Base-by-base conservation (phyloP, 2,888 invertebrate genomes). In the Sepiola atlantica region DNA sequence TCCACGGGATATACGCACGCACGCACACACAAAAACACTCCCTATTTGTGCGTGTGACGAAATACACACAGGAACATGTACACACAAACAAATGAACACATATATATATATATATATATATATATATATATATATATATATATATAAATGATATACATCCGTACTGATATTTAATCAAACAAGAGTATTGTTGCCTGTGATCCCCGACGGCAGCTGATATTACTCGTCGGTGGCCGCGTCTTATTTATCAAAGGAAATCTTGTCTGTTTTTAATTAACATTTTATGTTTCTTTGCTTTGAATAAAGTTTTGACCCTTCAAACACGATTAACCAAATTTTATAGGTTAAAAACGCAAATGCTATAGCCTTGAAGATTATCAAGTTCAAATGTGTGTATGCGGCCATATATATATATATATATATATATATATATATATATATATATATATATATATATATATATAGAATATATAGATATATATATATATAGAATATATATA, bases 191-290 rank as follows among this genome's bases (percentile, higher is more conserved):
- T 61, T 28, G 61, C 61, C 21, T 77, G 8, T 77, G 77, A 77
- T 77, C 77, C 77, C n/a, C n/a, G 77, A 77, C 77, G n/a, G 77
- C 77, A 77, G 77, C 77, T 77, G 77, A 77, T 77, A 77, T 77
- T 4, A 77, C 77, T 32, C 16, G 77, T 45, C 45, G 16, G 32
- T 77, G n/a, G 32, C 77, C 77, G 45, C 77, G 21, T 77, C n/a
- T 77, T 77, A 77, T 77, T 77, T 77, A 77, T 77, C 77, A 77
- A 77, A 77, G 77, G 77, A 77, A 77, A 77, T 4, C 14, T n/a
- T 77, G 77, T n/a, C n/a, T 77, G 77, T 77, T 77, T 77, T 77
- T 77, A 77, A 77, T 77, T 77, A 77, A 77, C 61, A 61, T 61
- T 61, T 61, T 61, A 61, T 61, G 77, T 77, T 14, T 77, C 8